A percentile compares a stretch with the other conserved stretches of the same genome.
These are phyloP conservation scores for Pygmarrhopalites habei DNA, from an alignment of 1,140 invertebrate species.

Conservation along the genomic window DNA sequence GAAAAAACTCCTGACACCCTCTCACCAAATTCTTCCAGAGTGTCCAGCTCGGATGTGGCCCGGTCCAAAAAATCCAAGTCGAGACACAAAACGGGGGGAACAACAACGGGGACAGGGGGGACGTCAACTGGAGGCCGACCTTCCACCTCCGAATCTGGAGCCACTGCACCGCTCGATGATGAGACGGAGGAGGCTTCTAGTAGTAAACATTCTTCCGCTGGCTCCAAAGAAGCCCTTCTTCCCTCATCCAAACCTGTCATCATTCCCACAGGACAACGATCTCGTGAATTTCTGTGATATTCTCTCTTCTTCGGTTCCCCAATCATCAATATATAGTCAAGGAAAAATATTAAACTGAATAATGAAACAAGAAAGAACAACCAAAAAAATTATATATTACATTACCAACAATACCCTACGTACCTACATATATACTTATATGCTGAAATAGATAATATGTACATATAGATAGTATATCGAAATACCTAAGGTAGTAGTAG, in stretches of 20 bases:
- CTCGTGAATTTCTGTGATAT: constrained; percentile 41
- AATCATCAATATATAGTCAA: background rate
- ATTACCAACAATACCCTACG: background rate
- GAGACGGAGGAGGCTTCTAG: constrained; percentile 41
- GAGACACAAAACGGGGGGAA: constrained; percentile 4
- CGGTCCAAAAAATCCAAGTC: constrained; percentile 24
- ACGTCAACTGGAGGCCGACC: constrained; percentile 14
- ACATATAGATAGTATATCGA: no score
- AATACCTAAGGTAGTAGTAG: no score
- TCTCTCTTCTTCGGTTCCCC: constrained; percentile 19
- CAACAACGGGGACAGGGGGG: constrained; percentile 16
- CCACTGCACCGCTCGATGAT: constrained; percentile 41
- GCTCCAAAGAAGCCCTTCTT: constrained; percentile 36
- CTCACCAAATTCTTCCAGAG: constrained; percentile 34
- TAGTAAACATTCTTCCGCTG: constrained; percentile 33
- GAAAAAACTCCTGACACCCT: constrained; percentile 34
- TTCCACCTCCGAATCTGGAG: constrained; percentile 36
- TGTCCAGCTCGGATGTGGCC: constrained; percentile 23
- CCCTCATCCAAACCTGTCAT: constrained; percentile 35
- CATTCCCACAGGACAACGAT: constrained; percentile 37
- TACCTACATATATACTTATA: constrained; percentile 3
- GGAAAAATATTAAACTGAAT: no score
- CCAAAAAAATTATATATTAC: background rate
- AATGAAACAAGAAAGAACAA: background rate
- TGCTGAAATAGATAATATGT: background rate